A percentile compares a stretch with the other conserved stretches of the same genome.
Evolutionary conservation across 1,140 invertebrate species (phyloP).

Genomic region (Oscheius sp.): DNA sequence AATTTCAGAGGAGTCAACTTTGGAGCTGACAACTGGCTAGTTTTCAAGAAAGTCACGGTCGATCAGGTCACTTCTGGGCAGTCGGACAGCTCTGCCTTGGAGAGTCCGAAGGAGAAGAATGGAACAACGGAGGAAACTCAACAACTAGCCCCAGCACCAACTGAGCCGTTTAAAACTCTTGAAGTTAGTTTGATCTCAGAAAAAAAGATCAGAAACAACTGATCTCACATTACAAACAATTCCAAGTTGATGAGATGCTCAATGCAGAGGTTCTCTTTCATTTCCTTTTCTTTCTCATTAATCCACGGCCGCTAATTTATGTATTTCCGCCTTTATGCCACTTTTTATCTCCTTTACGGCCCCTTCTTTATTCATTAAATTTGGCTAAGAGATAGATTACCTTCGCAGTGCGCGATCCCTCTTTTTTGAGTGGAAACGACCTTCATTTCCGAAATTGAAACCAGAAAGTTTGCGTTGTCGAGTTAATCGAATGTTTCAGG

Average conservation of each 20-base stretch:
- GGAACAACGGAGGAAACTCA: slow-evolving; percentile 10
- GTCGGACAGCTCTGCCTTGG: not conserved
- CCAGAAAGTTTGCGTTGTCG: not conserved
- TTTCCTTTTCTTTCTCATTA: too few relatives aligned
- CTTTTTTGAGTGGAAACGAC: too few relatives aligned
- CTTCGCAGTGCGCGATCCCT: too few relatives aligned
- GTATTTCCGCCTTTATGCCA: too few relatives aligned
- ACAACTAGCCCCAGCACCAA: not conserved
- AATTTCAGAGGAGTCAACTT: slow-evolving; percentile 44
- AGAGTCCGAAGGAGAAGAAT: slow-evolving; percentile 22
- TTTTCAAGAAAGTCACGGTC: slow-evolving; percentile 46
- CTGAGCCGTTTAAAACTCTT: not conserved
- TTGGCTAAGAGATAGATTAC: too few relatives aligned
- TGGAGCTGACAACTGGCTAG: slow-evolving; percentile 46
- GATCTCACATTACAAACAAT: too few relatives aligned
- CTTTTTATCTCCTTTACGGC: too few relatives aligned
- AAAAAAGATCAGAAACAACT: not conserved
- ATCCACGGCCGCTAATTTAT: too few relatives aligned
- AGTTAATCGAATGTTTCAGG: not conserved
- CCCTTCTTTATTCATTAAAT: too few relatives aligned
- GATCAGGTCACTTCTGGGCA: slow-evolving; percentile 38
- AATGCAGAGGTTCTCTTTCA: too few relatives aligned
- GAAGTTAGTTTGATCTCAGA: not conserved
- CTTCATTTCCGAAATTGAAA: too few relatives aligned
- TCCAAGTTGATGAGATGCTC: too few relatives aligned